Conservation (phyloP, 2,797 vertebrate species). For the Florisuga fusca region DNA sequence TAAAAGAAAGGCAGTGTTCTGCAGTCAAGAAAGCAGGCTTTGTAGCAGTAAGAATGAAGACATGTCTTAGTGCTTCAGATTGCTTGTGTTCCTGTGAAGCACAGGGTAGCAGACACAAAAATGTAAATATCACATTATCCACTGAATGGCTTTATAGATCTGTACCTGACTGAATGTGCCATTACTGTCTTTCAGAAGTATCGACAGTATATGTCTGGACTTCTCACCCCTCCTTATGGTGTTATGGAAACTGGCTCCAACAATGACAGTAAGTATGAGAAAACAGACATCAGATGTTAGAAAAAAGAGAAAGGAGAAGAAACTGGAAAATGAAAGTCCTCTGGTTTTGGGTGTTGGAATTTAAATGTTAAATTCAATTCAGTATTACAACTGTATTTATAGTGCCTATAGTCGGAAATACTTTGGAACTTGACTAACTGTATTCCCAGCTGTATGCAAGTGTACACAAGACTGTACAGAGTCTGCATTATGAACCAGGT, state of each 20-base stretch:
- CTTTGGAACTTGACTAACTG: neutral
- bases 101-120: neutral
- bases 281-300: neutral
- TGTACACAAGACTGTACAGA: neutral
- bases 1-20: neutral
- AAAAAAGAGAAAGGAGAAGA: neutral
- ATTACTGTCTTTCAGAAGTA: constrained; percentile 87
- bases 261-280: constrained; percentile 90
- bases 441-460: neutral
- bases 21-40: neutral
- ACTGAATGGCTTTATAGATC: neutral
- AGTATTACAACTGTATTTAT: neutral
- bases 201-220: constrained; percentile 94
- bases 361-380: neutral
- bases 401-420: neutral
- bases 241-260: constrained; percentile 93
- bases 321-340: neutral
- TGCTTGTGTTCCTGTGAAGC: neutral
- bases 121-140: neutral
- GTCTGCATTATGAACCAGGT: neutral
- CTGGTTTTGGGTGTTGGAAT: neutral
- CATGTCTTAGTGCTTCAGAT: neutral
- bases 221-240: constrained; percentile 95
- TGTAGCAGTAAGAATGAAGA: neutral
- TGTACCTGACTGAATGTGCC: constrained; percentile 33